Percentiles rank a stretch among this genome's conserved stretches.
These are phyloP conservation scores for Pygmarrhopalites habei DNA, from an alignment of 1,140 invertebrate genomes.

Conservation along the genomic window DNA sequence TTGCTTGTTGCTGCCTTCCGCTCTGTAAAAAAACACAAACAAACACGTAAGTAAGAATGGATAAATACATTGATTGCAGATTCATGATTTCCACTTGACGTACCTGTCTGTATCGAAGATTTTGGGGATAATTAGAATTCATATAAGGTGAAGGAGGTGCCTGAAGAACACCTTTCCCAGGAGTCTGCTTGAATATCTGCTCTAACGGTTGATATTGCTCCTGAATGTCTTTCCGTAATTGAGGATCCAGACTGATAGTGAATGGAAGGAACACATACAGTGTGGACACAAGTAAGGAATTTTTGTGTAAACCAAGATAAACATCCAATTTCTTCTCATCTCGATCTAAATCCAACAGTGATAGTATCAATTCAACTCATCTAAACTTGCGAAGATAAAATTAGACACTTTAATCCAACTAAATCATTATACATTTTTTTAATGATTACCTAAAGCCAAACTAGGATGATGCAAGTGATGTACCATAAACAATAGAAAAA, in stretches of 20 bases:
- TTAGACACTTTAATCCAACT: too few species aligned
- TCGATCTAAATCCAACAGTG: conserved; percentile 83
- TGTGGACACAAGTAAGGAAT: conserved; percentile 70
- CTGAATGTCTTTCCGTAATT: conserved; percentile 90
- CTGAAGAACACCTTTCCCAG: neutral
- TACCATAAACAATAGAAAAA: too few species aligned
- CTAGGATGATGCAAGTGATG: too few species aligned
- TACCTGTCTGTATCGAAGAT: neutral
- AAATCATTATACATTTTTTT: too few species aligned
- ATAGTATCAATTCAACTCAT: too few species aligned
- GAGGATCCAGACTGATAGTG: conserved; percentile 93
- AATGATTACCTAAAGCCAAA: too few species aligned
- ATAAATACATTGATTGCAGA: neutral
- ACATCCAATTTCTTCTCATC: conserved; percentile 91
- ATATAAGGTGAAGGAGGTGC: conserved; percentile 3
- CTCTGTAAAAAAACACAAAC: neutral
- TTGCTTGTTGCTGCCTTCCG: neutral
- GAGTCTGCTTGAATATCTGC: conserved; percentile 33
- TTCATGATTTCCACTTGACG: neutral
- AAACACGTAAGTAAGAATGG: too few species aligned
- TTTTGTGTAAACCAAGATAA: conserved; percentile 79
- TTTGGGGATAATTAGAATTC: neutral
- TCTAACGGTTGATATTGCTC: conserved; percentile 38
- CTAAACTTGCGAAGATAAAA: too few species aligned
- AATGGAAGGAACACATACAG: conserved; percentile 92